Evolutionary conservation across 2,888 invertebrate species (phyloP).

Genomic region (Pinctada fucata): DNA sequence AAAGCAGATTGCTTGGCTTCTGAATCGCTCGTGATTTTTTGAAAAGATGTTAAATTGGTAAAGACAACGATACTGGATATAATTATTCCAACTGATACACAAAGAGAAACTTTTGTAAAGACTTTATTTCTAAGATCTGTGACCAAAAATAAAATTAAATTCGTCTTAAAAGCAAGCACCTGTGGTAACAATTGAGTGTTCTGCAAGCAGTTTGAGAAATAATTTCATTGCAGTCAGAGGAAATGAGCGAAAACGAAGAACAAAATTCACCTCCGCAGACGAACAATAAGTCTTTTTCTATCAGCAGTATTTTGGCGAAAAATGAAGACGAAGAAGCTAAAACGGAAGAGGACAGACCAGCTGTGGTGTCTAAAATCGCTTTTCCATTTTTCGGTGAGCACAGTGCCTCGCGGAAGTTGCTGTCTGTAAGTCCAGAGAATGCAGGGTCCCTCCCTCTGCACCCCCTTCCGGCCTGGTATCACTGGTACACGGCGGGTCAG

Average conservation of each 20-base stretch:
- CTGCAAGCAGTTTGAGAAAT: background rate
- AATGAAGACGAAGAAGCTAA: slow-evolving; percentile 46
- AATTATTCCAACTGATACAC: background rate
- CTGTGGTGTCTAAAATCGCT: slow-evolving; percentile 53
- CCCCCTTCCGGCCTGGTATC: slow-evolving; percentile 55
- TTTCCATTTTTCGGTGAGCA: slow-evolving; percentile 38
- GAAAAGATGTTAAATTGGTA: background rate
- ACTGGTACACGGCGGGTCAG: slow-evolving; percentile 56
- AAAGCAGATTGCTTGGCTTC: slow-evolving; percentile 27
- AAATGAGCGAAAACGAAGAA: slow-evolving; percentile 4
- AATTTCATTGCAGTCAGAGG: background rate
- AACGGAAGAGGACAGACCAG: slow-evolving; percentile 42
- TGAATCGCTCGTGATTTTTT: background rate
- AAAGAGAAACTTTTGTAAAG: background rate
- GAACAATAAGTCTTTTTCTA: slow-evolving; percentile 60
- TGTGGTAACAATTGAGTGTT: too few relatives aligned
- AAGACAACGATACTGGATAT: background rate
- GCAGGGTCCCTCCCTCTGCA: slow-evolving; percentile 11
- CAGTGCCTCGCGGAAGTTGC: slow-evolving; percentile 34
- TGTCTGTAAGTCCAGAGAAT: slow-evolving; percentile 41
- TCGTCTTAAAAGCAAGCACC: too few relatives aligned
- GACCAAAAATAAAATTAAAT: too few relatives aligned
- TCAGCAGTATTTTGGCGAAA: slow-evolving; percentile 64
- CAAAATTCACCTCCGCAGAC: slow-evolving; percentile 5
- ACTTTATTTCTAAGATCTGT: too few relatives aligned